Evolutionary conservation across 2,888 invertebrate species (phyloP), one percentile per base, ranked within the genome.

Genomic region (Meteorus colon): DNA sequence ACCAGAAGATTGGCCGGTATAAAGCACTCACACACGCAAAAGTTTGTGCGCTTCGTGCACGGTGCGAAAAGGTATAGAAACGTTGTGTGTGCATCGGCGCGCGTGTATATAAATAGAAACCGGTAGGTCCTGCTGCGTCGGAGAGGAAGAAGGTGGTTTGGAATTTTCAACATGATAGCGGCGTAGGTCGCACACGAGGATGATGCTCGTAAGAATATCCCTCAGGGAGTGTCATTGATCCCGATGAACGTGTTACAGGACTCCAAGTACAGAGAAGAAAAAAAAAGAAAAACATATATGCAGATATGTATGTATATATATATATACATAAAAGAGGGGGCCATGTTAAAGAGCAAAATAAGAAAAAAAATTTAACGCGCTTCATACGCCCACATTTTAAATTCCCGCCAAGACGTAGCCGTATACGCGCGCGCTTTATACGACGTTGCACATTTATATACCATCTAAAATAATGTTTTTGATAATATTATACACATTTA

Each of bases 91-190:
- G 80, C 78, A 77, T 77, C 77, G 79, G 77, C 75, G 55, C 19
- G 55, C 55, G 78, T 79, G 86, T 86, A 79, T 87, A 87, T 86
- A 87, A 87, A 87, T 87, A 87, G 87, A 87, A 87, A 86, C 86
- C 84, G 86, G 87, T 86, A 86, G 86, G 84, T 87, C 85, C 86
- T 86, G 87, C 84, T 84, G 86, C 76, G 85, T 34, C 24, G 82
- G 84, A 59, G 68, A 72, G 74, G 63, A 67, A 51, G 82, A 83
- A 84, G 82, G 84, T 83, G 84, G 84, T 84, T 55, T 86, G 87
- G 87, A 85, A 87, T 87, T 41, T 41, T 87, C 85, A 85, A 82
- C 84, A 82, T 82, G 83, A 83, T 84, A 84, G 66, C 70, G 55
- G 75, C 83, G 82, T 81, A 84, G 81, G 79, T 83, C 84, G 84